Conservation (phyloP, 2,113 vertebrate genomes). For the Lepisosteus osseus region DNA sequence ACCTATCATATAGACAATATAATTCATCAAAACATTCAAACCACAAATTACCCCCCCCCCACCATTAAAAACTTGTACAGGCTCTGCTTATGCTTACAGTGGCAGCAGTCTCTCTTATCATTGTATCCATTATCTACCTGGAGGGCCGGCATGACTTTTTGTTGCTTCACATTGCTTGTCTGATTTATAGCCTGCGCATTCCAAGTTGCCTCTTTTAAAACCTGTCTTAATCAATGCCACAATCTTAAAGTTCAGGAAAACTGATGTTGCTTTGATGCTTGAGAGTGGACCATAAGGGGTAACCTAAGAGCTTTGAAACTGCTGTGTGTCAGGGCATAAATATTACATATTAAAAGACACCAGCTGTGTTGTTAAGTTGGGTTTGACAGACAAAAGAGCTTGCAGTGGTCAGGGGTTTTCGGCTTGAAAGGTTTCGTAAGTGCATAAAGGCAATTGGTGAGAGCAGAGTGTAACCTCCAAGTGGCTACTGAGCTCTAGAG, state of each 20-base stretch:
- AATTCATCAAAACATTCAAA: too few species aligned
- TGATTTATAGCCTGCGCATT: too few species aligned
- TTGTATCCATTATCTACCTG: too few species aligned
- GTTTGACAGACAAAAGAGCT: slow-evolving; percentile 18
- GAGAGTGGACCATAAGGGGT: neutral
- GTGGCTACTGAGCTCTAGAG: slow-evolving; percentile 13
- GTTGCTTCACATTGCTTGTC: too few species aligned
- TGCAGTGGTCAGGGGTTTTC: slow-evolving; percentile 22
- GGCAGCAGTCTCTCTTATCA: too few species aligned
- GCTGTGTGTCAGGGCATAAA: neutral
- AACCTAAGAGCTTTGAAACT: neutral
- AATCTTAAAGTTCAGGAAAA: slow-evolving; percentile 10
- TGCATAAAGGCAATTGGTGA: slow-evolving; percentile 26
- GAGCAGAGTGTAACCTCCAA: neutral
- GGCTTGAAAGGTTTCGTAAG: slow-evolving; percentile 40
- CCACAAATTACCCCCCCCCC: too few species aligned
- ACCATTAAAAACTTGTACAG: neutral
- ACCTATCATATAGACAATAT: too few species aligned
- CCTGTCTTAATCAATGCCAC: slow-evolving; percentile 21
- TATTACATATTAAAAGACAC: slow-evolving; percentile 22
- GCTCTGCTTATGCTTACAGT: slow-evolving; percentile 23
- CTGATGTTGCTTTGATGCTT: slow-evolving; percentile 8
- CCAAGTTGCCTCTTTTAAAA: slow-evolving; percentile 11
- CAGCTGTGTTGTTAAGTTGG: slow-evolving; percentile 23
- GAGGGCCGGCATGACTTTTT: too few species aligned